Evolutionary conservation across 1,140 invertebrate genomes (phyloP), one percentile per base, ranked within the genome.

Genomic region (Neoseiulus cucumeris): DNA sequence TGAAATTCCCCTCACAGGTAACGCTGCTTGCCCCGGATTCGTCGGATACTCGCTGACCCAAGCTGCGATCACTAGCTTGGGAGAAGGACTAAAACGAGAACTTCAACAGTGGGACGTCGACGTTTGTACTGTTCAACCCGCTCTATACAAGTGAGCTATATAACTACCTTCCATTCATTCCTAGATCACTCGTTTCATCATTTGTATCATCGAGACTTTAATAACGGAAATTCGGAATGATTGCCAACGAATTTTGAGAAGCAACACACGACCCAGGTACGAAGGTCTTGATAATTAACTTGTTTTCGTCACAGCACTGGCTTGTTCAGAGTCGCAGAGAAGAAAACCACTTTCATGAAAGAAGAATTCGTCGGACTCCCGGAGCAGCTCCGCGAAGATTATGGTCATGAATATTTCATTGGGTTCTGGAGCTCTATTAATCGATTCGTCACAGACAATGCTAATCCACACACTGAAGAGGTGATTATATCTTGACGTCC

Each of bases 1-100:
- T 39, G 4, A 9, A 6, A 9, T 39, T 39, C 45, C 66, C 22
- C 64, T 65, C 67, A 18, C 33, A 67, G 69, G 64, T 51, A 55
- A 67, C 7, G n/a, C 67, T 66, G 75, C 79, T 0, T 72, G 78
- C 68, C 76, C 77, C 39, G 78, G 78, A 1, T 75, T 79, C 68
- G 73, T 77, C 20, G 76, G 75, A 5, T 81, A 81, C 69, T 75
- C 74, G 42, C 76, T 80, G 73, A 78, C 77, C 2, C 81, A 81
- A 72, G 75, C 77, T 71, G 79, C 77, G 0, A 71, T 78, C 7
- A 74, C 79, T 20, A 77, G 79, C 17, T 80, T 78, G 68, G 75
- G 76, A 25, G 79, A 80, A 70, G 79, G 75, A 17, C 71, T 81
- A 1, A 66, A 80, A 41, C 72, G 78, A 44, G 80, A 81, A 70